Base-by-base conservation (phyloP, 1,140 invertebrate species). In the Andrena cerasifolii region DNA sequence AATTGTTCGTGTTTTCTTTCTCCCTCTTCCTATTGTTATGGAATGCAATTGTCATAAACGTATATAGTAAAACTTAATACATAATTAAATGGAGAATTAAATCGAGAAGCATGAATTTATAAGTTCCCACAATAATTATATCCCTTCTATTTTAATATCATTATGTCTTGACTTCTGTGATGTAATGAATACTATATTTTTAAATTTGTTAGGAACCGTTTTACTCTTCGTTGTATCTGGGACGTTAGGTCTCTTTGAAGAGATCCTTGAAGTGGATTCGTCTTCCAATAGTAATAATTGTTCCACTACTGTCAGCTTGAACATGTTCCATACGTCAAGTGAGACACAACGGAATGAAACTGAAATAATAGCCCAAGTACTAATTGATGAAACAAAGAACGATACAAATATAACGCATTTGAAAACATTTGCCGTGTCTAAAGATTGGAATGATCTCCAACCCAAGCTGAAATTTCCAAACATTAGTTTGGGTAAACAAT, bases 401-500 rank as follows among this genome's bases (percentile, higher is more conserved):
- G 86, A 87, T 24, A 81, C 82, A 24, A 91, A 92, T 49, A 79
- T 89, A 31, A 90, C 91, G 3, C 86, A 88, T 61, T 80, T 88
- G 54, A 88, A 89, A 36, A 90, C 87, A 5, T 73, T 81, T 26
- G 80, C 70, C 1, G 40, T 83, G 8, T 78, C 83, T 12, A 83
- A 58, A 0, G 86, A 92, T 14, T 92, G 88, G 89, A 78, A 89
- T 1, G 75, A 87, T 12, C 70, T 72, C 5, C 84, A 68, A 53
- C 88, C 88, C 0, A 89, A 80, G 51, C 76, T 93, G 8, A 78
- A 90, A 28, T 93, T 93, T 63, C 91, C 91, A 3, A 90, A 89
- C 56, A 89, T 82, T 6, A 75, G 79, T 6, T 71, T 53, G 0
- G 86, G 91, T 0, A 86, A 90, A 5, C 67, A 84, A 16, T 94